Base-by-base conservation (phyloP, 2,113 vertebrate genomes). In the Onychostruthus taczanowskii region DNA sequence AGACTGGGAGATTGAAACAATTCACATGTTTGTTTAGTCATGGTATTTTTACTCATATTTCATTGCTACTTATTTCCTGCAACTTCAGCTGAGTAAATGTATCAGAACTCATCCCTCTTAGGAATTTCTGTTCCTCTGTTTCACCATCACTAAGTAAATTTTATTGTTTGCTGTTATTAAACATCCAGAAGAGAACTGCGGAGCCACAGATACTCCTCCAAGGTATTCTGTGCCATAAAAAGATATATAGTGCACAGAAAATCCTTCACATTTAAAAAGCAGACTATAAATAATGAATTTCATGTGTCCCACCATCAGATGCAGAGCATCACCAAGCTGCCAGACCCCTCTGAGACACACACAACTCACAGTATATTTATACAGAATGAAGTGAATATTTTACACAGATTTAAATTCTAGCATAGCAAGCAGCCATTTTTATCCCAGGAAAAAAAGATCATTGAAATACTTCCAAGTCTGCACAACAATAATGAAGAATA, bases 131-230 rank as follows among this genome's bases (percentile, higher is more conserved):
- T 28, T 89, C 66, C 61, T 92, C 74, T 79, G 39, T 89, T 89
- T 87, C 53, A 93, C 62, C 68, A 73, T 69, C 78, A 84, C 77
- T 82, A 89, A 81, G 91, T 59, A 91, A 84, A 89, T 92, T 66
- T 93, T 91, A 87, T 75, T 93, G 53, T 79, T 95, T 85, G 58
- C 49, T 85, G 62, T 87, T 93, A 91, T 87, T 89, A 93, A 91
- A 76, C 37, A 85, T 39, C 53, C 67, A 87, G 81, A 95, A 94
- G 41, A 58, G 74, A 96, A 88, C 70, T 49, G 59, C 56, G 30
- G 67, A 95, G 70, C 37, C 74, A 94, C 70, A 62, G 77, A 53
- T 49, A 79, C 26, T 87, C n/a, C 81, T 78, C 62, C 46, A 72
- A 69, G 77, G 74, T 89, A 91, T 82, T 91, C 43, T 53, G 37